Base-by-base conservation (phyloP, 2,888 invertebrate genomes). In the Isoperla grammatica region DNA sequence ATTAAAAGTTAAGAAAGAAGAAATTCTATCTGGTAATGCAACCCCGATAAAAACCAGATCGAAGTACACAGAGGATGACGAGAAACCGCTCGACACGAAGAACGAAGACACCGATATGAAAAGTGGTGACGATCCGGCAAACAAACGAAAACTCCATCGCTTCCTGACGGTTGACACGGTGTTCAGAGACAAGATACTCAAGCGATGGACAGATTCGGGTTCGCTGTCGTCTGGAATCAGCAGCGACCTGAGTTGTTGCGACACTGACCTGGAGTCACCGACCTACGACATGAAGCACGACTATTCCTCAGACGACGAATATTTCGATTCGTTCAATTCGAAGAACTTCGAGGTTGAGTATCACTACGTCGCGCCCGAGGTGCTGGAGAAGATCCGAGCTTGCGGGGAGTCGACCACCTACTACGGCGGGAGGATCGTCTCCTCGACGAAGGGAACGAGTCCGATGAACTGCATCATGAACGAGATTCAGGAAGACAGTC, bases 351-450 rank as follows among this genome's bases (percentile, higher is more conserved):
- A 84, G 64, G 73, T 75, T 48, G 75, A 74, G 65, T 70, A 60
- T 5, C 74, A 75, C 61, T 74, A 71, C 60, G 74, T 77, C 1
- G 73, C 79, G 0, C 74, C 76, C 68, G 92, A 92, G 70, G 87
- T 92, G 58, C 75, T 94, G 61, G 86, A 87, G 71, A 92, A 91
- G 76, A 92, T 93, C 68, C 81, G 93, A 65, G 90, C 91, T 70
- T 88, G 86, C 70, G 93, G 93, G n/a, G 91, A 91, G 6, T 88
- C 90, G 19, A 84, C 92, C 8, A 93, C 92, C 5, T 94, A 92
- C 72, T 93, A 91, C 70, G 93, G 93, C 1, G 64, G 64, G 2
- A 59, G 58, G 37, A 57, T 57, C 37, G 61, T 64, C 12, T 60
- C 63, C 20, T 48, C 61, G 13, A 23, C 59, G 6, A 61, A 57